These are phyloP conservation scores for Alsophila aescularia DNA, from an alignment of 2,888 invertebrate genomes.

Conservation along the genomic window DNA sequence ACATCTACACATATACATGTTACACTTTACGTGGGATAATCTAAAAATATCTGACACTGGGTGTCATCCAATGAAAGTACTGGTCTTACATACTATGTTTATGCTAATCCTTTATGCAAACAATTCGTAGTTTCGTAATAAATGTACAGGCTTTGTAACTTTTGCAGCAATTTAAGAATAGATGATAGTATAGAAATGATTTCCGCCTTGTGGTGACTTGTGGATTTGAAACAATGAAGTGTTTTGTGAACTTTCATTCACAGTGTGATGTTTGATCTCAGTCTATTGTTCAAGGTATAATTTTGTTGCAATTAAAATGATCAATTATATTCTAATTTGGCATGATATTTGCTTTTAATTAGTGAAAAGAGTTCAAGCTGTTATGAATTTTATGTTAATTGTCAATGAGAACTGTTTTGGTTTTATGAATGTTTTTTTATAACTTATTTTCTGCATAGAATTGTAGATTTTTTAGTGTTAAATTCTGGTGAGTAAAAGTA, in stretches of 20 bases:
- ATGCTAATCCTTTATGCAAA: slow-evolving; percentile 13
- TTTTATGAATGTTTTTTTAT: background rate
- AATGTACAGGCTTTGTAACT: slow-evolving; percentile 1
- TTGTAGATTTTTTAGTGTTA: too few relatives aligned
- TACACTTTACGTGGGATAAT: slow-evolving; percentile 68
- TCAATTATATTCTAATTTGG: slow-evolving; percentile 56
- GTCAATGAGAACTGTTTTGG: slow-evolving; percentile 1
- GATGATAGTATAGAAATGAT: slow-evolving; percentile 3
- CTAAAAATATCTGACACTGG: slow-evolving; percentile 74
- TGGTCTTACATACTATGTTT: background rate
- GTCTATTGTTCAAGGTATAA: slow-evolving; percentile 37
- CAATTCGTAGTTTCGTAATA: slow-evolving; percentile 9
- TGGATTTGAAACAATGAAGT: slow-evolving; percentile 22
- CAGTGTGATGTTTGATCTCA: slow-evolving; percentile 38
- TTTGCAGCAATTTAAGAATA: background rate
- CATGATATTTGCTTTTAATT: slow-evolving; percentile 1
- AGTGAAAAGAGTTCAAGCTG: background rate
- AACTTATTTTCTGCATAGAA: background rate
- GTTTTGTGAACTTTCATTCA: slow-evolving; percentile 13
- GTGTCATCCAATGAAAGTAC: slow-evolving; percentile 23
- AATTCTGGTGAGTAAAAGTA: too few relatives aligned
- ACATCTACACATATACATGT: slow-evolving; percentile 46
- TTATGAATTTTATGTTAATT: slow-evolving; percentile 13
- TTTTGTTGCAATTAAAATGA: slow-evolving; percentile 39
- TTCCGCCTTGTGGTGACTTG: slow-evolving; percentile 15